Evolutionary conservation across 2,888 invertebrate species (phyloP).

Genomic region (Tinea pellionella): DNA sequence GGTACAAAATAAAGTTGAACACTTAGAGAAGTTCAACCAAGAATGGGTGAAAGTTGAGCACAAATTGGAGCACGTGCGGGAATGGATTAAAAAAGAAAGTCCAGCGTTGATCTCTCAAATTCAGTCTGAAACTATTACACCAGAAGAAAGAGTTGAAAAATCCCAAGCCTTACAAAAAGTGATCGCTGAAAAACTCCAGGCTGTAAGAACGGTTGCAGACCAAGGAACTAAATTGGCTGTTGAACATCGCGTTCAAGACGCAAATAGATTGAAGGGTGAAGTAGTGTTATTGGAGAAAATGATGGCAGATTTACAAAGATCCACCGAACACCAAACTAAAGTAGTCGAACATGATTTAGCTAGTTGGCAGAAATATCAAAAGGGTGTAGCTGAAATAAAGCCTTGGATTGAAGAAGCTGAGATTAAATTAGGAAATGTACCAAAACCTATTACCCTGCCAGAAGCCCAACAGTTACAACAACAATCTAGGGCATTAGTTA

Average conservation of each 20-base stretch:
- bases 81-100: slow-evolving; percentile 84
- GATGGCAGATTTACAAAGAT: slow-evolving; percentile 80
- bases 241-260: slow-evolving; percentile 76
- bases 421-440: slow-evolving; percentile 77
- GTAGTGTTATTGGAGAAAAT: slow-evolving; percentile 80
- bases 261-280: slow-evolving; percentile 79
- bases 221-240: slow-evolving; percentile 81
- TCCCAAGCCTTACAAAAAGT: slow-evolving; percentile 81
- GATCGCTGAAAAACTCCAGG: slow-evolving; percentile 79
- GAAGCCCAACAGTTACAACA: slow-evolving; percentile 85
- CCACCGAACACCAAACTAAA: slow-evolving; percentile 80
- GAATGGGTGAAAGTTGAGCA: slow-evolving; percentile 85
- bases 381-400: slow-evolving; percentile 80
- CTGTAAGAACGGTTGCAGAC: slow-evolving; percentile 78
- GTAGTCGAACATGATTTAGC: slow-evolving; percentile 81
- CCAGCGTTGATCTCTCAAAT: slow-evolving; percentile 80
- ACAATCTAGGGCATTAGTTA: slow-evolving; percentile 77
- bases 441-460: slow-evolving; percentile 80
- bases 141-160: slow-evolving; percentile 84
- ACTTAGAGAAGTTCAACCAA: slow-evolving; percentile 83
- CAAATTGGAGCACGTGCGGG: slow-evolving; percentile 79
- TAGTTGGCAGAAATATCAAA: slow-evolving; percentile 88
- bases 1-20: slow-evolving; percentile 81
- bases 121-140: slow-evolving; percentile 81
- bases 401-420: slow-evolving; percentile 93